Evolutionary conservation across 53 echinoderm and acorn worm genomes (phyloP).

Genomic region (Hippasteria phrygiana): DNA sequence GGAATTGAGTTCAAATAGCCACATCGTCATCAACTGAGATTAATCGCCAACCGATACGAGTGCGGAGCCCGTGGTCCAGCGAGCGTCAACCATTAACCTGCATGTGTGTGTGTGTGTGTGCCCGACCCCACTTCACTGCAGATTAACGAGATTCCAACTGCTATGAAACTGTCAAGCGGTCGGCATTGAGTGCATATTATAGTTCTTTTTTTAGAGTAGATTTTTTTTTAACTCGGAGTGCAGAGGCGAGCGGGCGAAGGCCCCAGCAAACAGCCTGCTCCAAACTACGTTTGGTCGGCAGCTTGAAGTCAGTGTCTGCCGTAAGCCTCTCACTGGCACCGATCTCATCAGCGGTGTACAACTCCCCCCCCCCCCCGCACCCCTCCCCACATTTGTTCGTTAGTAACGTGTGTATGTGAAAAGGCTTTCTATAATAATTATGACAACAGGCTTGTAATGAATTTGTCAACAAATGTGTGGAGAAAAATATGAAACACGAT

Average conservation of each 20-base stretch:
- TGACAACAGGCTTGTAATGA: no score
- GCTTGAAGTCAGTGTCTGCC: conserved; percentile 10
- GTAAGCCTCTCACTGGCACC: neutral
- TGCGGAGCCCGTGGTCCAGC: neutral
- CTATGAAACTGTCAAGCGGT: conserved; percentile 49
- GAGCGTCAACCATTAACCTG: conserved; percentile 56
- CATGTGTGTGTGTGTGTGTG: neutral
- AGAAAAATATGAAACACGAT: no score
- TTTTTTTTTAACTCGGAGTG: neutral
- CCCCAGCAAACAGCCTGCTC: conserved; percentile 28
- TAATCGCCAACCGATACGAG: conserved; percentile 6
- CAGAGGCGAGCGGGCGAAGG: conserved; percentile 11
- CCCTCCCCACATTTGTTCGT: no score
- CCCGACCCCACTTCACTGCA: neutral
- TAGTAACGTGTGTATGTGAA: no score
- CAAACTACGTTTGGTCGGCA: conserved; percentile 1
- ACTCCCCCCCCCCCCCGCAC: neutral
- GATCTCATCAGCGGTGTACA: neutral
- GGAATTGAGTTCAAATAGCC: conserved; percentile 51
- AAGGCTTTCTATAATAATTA: no score
- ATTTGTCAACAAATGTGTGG: no score
- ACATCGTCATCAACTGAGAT: conserved; percentile 1
- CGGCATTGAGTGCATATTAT: conserved; percentile 49
- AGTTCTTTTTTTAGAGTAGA: conserved; percentile 19
- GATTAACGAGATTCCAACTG: conserved; percentile 53